Evolutionary conservation across 2,113 vertebrate genomes (phyloP), one percentile per base, ranked within the genome.

Genomic region (Potamarius usumacintae): DNA sequence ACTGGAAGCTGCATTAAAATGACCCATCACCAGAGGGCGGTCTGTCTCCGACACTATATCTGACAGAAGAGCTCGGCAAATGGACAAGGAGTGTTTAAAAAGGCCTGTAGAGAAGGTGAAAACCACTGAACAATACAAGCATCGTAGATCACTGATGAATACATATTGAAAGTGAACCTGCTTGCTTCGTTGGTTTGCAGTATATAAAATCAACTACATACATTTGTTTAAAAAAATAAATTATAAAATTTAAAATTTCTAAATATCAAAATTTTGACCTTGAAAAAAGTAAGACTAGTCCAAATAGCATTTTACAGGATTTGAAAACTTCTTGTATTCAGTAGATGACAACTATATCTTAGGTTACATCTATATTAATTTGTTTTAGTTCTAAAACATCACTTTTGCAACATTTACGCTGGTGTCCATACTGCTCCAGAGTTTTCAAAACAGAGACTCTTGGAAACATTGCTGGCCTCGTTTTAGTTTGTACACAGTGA

Each of bases 21-120:
- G 95, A 25, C 98, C 98, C 92, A 99, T 96, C 42, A 97, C 96
- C 10, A 97, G 94, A 0, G 98, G 97, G 72, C 98, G 97, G 58
- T 98, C 96, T 63, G 94, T 92, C 90, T 97, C 97, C 0, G 94
- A 92, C 91, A 98, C 97, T 93, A 99, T 90, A 90, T 99, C 98
- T 8, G 98, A 97, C 72, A 99, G 95, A 83, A 99, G 94, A 0
- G 98, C 98, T 94, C 97, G 97, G 91, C 97, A 98, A 92, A 99
- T 97, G 78, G 98, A 98, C 55, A 98, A 95, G 0, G 98, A 98
- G 92, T 99, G 98, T 84, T 99, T 99, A 94, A 99, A 99, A 91
- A 99, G 93, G 87, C 98, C 98, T 99, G 94, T 63, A 92, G 90
- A 79, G 79, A 91, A 0, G 86, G 53, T 27, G 7, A 14, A 20